Percentiles rank a stretch among this genome's conserved stretches.
Conservation (phyloP, 2,797 vertebrate genomes). For the Cossypha niveicapilla region DNA sequence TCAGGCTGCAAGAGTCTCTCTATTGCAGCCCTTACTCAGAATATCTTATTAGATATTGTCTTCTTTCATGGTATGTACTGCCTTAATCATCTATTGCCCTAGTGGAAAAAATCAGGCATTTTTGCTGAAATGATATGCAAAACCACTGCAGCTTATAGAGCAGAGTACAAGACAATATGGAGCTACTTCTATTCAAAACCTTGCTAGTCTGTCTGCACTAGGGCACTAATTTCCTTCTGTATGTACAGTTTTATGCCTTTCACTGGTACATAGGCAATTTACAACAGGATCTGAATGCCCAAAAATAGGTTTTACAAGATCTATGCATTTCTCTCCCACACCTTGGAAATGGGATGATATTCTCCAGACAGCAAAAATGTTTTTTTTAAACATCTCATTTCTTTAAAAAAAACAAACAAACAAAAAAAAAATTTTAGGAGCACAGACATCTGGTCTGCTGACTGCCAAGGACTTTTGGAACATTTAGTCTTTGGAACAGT, state of each 20-base stretch:
- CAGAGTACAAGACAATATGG: rapidly evolving
- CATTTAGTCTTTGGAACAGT: background rate
- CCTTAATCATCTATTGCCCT: background rate
- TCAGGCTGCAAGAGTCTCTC: background rate
- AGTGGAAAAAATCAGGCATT: background rate
- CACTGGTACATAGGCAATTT: background rate
- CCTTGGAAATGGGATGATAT: background rate
- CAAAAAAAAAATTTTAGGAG: background rate
- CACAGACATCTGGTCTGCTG: background rate
- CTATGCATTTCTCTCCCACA: background rate
- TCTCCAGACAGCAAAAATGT: background rate
- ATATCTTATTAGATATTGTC: background rate
- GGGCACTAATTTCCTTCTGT: background rate
- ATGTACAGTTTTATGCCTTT: background rate
- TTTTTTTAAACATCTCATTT: background rate
- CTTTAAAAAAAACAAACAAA: background rate
- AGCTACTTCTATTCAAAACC: background rate
- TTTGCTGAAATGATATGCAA: background rate
- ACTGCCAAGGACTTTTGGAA: background rate
- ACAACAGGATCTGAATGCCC: background rate
- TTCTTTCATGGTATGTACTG: background rate
- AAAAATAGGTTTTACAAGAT: background rate
- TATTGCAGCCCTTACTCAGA: background rate
- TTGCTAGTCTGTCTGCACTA: background rate
- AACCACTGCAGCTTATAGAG: background rate